Evolutionary conservation across 2,113 vertebrate genomes (phyloP).

Genomic region (Electrona antarctica): DNA sequence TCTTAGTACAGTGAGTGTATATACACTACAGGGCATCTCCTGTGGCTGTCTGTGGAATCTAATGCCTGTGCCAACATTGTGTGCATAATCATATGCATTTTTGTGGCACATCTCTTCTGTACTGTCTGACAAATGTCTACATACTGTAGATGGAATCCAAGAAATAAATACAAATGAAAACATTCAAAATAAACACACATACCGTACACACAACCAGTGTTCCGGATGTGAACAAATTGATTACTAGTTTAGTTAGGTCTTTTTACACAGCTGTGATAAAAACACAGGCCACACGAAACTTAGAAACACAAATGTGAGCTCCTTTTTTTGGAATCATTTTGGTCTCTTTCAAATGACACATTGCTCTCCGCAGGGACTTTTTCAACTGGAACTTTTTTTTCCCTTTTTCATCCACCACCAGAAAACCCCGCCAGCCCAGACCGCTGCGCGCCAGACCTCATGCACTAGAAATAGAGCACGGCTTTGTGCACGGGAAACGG

Average conservation of each 20-base stretch:
- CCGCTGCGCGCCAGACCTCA: slow-evolving; percentile 15
- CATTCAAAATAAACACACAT: not conserved
- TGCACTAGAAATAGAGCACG: slow-evolving; percentile 54
- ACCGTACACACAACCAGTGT: not conserved
- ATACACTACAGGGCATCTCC: not conserved
- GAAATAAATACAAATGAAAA: no score
- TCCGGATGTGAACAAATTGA: not conserved
- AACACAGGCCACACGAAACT: slow-evolving; percentile 32
- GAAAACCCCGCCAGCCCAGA: slow-evolving; percentile 36
- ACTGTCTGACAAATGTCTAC: slow-evolving; percentile 2
- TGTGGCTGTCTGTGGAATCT: not conserved
- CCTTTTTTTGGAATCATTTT: slow-evolving; percentile 14
- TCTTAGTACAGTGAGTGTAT: not conserved
- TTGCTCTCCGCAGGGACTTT: slow-evolving; percentile 35
- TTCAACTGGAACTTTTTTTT: slow-evolving; percentile 27
- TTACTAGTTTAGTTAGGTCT: not conserved
- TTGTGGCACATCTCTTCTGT: not conserved
- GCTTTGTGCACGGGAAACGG: slow-evolving; percentile 56
- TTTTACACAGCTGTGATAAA: slow-evolving; percentile 38
- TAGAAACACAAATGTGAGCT: slow-evolving; percentile 26
- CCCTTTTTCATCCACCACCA: slow-evolving; percentile 38
- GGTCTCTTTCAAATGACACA: slow-evolving; percentile 7
- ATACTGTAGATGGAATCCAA: not conserved
- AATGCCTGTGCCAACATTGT: not conserved
- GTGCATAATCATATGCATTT: not conserved